Percentiles rank a stretch among this genome's conserved stretches.
Evolutionary conservation across 2,797 vertebrate genomes (phyloP).

Genomic region (Lindbergichthys nudifrons): DNA sequence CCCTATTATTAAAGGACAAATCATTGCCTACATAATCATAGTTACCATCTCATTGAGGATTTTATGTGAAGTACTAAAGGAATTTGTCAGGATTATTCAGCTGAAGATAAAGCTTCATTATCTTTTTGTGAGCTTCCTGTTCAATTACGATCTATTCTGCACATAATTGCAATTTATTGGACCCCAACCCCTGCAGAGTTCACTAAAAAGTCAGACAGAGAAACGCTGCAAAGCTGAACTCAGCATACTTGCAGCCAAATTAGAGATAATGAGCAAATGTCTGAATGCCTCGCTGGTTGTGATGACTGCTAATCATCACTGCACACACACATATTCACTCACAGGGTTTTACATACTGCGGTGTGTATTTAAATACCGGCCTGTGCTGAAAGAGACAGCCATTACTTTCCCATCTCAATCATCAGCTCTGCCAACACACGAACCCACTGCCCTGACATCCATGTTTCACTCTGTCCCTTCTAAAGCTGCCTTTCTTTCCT

Average conservation of each 20-base stretch:
- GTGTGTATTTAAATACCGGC: constrained; percentile 41
- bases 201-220: constrained; percentile 33
- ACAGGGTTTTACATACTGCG: constrained; percentile 31
- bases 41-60: constrained; percentile 12
- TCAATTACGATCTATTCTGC: constrained; percentile 45
- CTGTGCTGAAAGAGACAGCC: constrained; percentile 36
- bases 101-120: constrained; percentile 56
- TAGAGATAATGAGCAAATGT: constrained; percentile 63
- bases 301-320: constrained; percentile 57
- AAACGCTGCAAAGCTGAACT: constrained; percentile 44
- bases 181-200: constrained; percentile 29
- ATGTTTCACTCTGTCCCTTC: constrained; percentile 29
- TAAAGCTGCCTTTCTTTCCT: constrained; percentile 36
- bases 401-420: constrained; percentile 63
- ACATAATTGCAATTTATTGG: constrained; percentile 34
- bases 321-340: not conserved
- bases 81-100: constrained; percentile 24
- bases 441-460: constrained; percentile 39
- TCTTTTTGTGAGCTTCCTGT: constrained; percentile 41
- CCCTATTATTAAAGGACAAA: constrained; percentile 9
- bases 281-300: constrained; percentile 49
- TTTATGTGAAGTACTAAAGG: constrained; percentile 28
- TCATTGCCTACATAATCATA: constrained; percentile 1
- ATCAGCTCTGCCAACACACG: constrained; percentile 25
- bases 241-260: constrained; percentile 51